Evolutionary conservation across 2,888 invertebrate genomes (phyloP).

Genomic region (Hemistola chrysoprasaria): DNA sequence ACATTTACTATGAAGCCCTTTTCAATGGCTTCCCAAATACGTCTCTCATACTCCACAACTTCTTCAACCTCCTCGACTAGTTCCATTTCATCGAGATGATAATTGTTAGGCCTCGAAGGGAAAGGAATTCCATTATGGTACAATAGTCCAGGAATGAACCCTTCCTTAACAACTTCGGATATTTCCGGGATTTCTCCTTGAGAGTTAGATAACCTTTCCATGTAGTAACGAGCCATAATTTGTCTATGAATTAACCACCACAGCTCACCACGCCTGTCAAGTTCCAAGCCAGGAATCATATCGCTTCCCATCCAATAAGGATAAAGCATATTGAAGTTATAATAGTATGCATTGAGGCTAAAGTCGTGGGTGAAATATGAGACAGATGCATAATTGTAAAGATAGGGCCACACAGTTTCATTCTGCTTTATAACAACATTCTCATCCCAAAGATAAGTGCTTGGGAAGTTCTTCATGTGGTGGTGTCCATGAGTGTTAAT

Average conservation of each 20-base stretch:
- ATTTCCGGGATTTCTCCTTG: conserved; percentile 85
- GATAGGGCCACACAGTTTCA: conserved; percentile 81
- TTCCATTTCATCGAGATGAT: conserved; percentile 69
- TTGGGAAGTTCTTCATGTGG: conserved; percentile 51
- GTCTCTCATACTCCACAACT: conserved; percentile 77
- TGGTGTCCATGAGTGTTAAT: conserved; percentile 70
- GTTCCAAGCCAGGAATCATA: conserved; percentile 66
- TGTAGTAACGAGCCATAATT: conserved; percentile 86
- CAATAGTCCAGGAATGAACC: conserved; percentile 84
- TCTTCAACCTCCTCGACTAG: conserved; percentile 63
- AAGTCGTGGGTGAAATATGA: conserved; percentile 89
- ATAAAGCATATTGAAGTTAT: conserved; percentile 82
- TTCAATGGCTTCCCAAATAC: conserved; percentile 84
- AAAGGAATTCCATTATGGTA: conserved; percentile 85
- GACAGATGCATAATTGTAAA: conserved; percentile 80
- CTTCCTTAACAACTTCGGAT: conserved; percentile 78
- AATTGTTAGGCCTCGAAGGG: conserved; percentile 83
- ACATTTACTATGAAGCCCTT: conserved; percentile 72
- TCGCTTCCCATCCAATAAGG: conserved; percentile 85
- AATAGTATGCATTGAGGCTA: conserved; percentile 85
- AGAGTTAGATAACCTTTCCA: conserved; percentile 88
- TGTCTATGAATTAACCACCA: conserved; percentile 84
- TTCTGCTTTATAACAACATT: conserved; percentile 84
- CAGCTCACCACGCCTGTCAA: conserved; percentile 85
- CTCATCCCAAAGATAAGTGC: conserved; percentile 62